Conservation (phyloP, 1,140 invertebrate species). For the Calliphora vicina region DNA sequence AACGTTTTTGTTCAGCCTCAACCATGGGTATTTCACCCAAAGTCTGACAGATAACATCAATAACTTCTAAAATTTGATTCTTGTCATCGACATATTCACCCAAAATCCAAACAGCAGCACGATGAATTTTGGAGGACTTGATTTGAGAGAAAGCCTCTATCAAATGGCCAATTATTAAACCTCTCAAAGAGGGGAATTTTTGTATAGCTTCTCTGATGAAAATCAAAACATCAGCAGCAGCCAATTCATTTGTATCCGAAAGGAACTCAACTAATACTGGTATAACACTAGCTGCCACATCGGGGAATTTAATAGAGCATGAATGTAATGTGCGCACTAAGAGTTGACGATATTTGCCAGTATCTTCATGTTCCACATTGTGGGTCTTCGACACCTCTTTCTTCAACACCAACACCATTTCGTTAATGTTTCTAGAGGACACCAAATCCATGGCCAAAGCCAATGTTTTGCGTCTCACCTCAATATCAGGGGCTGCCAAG, state of each 20-base stretch:
- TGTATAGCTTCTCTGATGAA: constrained; percentile 96
- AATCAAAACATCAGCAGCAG: constrained; percentile 92
- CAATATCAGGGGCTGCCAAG: constrained; percentile 91
- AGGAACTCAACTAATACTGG: constrained; percentile 95
- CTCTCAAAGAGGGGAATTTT: constrained; percentile 83
- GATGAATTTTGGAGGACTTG: constrained; percentile 85
- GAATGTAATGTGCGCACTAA: constrained; percentile 94
- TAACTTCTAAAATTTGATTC: constrained; percentile 81
- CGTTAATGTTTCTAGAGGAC: constrained; percentile 91
- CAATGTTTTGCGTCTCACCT: constrained; percentile 91
- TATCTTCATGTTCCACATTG: constrained; percentile 93
- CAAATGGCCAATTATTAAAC: constrained; percentile 83
- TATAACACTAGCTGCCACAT: constrained; percentile 92
- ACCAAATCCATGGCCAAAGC: constrained; percentile 91
- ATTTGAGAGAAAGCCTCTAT: constrained; percentile 85
- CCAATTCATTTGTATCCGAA: constrained; percentile 93
- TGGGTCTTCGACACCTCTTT: constrained; percentile 95
- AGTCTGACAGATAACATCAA: constrained; percentile 77
- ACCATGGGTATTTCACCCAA: constrained; percentile 91
- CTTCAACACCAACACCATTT: constrained; percentile 93
- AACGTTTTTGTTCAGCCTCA: constrained; percentile 83
- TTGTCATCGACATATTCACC: constrained; percentile 90
- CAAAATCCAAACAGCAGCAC: constrained; percentile 96
- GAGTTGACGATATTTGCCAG: constrained; percentile 94
- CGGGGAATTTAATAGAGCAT: constrained; percentile 96